Evolutionary conservation across 2,113 vertebrate species (phyloP).

Genomic region (Sturnira hondurensis): DNA sequence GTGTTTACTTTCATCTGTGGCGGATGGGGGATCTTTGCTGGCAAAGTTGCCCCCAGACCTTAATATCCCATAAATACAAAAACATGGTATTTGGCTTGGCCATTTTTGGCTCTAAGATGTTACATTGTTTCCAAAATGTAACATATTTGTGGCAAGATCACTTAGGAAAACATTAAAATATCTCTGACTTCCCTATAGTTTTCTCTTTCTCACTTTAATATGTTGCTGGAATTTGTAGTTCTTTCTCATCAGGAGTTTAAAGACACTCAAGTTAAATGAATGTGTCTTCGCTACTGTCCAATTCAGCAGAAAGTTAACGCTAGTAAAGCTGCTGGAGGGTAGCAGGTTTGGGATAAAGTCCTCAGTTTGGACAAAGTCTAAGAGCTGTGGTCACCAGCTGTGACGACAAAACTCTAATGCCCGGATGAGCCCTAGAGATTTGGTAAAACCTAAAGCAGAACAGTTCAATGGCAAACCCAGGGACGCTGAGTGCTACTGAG

Average conservation of each 20-base stretch:
- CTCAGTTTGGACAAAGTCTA: background rate
- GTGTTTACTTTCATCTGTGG: too few species aligned
- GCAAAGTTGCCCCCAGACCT: too few species aligned
- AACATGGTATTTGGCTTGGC: background rate
- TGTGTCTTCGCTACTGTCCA: background rate
- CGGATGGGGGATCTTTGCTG: too few species aligned
- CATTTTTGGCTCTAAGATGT: background rate
- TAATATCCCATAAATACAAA: background rate
- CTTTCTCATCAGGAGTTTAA: background rate
- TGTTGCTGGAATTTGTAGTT: background rate
- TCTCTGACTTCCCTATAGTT: background rate
- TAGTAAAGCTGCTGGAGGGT: background rate
- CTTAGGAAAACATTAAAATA: background rate
- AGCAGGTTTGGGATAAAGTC: background rate
- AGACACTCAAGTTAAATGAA: background rate
- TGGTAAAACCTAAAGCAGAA: background rate
- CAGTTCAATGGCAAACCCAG: background rate
- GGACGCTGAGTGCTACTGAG: rapidly evolving
- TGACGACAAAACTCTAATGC: background rate
- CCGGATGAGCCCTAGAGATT: background rate
- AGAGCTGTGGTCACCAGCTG: background rate
- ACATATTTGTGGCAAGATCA: background rate
- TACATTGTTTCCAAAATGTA: background rate
- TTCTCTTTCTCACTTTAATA: background rate
- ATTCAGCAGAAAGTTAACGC: background rate